phyloP scores from a whole-genome alignment of 1,140 invertebrate genomes.

The Pogonomyrmex californicus region DNA sequence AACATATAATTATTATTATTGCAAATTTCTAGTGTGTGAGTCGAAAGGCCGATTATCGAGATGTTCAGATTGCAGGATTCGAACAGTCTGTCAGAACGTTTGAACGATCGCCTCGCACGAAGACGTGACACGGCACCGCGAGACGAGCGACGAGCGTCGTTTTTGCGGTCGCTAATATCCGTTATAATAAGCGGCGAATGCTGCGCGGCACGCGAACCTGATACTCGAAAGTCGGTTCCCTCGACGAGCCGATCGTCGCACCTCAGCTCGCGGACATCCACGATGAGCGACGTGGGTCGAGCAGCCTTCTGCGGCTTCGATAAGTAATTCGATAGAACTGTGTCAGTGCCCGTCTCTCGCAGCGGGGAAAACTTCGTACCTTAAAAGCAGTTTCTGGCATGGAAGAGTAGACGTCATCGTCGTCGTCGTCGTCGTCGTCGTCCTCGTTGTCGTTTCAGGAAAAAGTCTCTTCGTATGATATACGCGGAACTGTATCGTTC shows the following conservation, averaged over 20 bases:
- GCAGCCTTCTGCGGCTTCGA: constrained; percentile 64
- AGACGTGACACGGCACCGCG: background rate
- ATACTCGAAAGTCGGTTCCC: constrained; percentile 61
- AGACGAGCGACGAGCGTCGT: background rate
- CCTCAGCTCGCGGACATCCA: background rate
- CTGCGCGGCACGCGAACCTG: constrained; percentile 52
- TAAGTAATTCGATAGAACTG: constrained; percentile 75
- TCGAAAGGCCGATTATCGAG: constrained; percentile 1
- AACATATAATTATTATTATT: no score
- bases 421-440: constrained; percentile 11
- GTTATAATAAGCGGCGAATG: constrained; percentile 71
- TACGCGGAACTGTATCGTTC: constrained; percentile 32
- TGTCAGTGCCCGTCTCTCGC: constrained; percentile 63
- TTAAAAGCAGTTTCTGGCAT: constrained; percentile 57
- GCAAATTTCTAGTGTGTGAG: no score
- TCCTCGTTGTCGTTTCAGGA: background rate
- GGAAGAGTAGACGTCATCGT: constrained; percentile 30
- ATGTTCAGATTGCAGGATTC: background rate
- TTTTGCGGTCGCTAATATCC: constrained; percentile 62
- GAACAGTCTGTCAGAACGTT: background rate
- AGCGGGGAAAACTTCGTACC: constrained; percentile 64
- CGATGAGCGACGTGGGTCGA: constrained; percentile 12
- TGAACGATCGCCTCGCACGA: background rate
- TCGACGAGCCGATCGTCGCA: constrained; percentile 18
- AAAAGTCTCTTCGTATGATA: constrained; percentile 36